Conservation (phyloP, 2,797 vertebrate genomes). For the Limnodromus scolopaceus region DNA sequence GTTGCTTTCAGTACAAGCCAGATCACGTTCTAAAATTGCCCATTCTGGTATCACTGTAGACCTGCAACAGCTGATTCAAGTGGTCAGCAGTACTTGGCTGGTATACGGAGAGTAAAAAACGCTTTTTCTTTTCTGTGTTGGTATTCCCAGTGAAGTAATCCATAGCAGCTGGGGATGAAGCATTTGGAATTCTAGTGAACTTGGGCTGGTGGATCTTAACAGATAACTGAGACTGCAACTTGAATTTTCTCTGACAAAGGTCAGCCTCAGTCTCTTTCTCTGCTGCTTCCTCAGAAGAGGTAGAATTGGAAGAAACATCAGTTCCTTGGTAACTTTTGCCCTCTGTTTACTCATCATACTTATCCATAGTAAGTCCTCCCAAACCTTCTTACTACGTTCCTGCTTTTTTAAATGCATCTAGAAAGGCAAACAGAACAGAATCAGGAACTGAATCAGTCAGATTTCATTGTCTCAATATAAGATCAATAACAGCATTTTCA, state of each 20-base stretch:
- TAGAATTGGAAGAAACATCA: neutral
- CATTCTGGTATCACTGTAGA: neutral
- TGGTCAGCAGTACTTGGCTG: neutral
- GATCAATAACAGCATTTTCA: slow-evolving; percentile 49
- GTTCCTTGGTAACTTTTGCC: neutral
- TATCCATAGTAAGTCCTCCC: neutral
- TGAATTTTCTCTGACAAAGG: neutral
- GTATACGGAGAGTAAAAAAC: neutral
- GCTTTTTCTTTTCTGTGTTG: neutral
- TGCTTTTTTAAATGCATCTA: neutral
- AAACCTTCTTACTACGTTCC: neutral
- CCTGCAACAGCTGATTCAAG: neutral
- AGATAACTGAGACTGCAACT: neutral
- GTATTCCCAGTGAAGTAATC: neutral
- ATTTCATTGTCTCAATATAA: slow-evolving; percentile 29
- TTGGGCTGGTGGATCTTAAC: neutral
- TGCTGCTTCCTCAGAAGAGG: neutral
- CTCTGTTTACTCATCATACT: slow-evolving; percentile 9
- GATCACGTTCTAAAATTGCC: neutral
- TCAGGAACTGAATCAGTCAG: slow-evolving; percentile 10
- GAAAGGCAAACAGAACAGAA: slow-evolving; percentile 30
- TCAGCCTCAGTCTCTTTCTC: neutral
- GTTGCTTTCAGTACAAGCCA: neutral
- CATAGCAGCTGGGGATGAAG: neutral
- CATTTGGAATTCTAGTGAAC: neutral